Evolutionary conservation across 1,140 invertebrate species (phyloP), one percentile per base, ranked within the genome.

Genomic region (Lineus longissimus): DNA sequence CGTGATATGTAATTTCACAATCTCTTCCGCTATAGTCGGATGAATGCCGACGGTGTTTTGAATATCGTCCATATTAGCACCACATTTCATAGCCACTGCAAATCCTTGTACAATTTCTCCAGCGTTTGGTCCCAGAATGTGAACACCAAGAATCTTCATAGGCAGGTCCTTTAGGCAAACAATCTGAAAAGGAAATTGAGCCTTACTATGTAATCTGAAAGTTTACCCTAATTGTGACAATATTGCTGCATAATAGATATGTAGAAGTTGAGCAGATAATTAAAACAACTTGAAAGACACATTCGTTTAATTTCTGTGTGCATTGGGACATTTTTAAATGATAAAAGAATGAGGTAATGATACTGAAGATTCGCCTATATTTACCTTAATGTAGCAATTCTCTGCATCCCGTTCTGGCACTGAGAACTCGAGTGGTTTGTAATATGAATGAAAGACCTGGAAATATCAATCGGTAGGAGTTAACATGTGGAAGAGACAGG

Each of bases 21-120:
- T 81, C 55, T 83, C 93, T 84, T 98, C 94, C 17, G 95, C 91
- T 69, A 88, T 87, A 0, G 95, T 97, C 17, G 95, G 95, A 86
- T 98, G 95, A 76, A 98, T 98, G 47, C 95, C 95, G 67, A 97
- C 91, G 0, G 93, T 92, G 65, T 87, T 86, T 80, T 92, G 88
- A 68, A 98, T 83, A 71, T 89, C 86, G 62, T 89, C 86, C 83
- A 95, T 92, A 47, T 91, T 96, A 59, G 95, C 85, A 61, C 90
- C 89, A 74, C 43, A 76, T 75, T 70, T 76, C n/a, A 81, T 23
- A 81, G 79, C 82, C 59, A 84, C 76, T 40, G 92, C 89, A 85
- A 95, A 96, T 64, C 94, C 95, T 86, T 98, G 95, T 57, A 96
- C 94, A 40, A 98, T 88, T 86, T 98, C 96, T 13, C 95, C 96